Percentiles rank a stretch among this genome's conserved stretches.
phyloP scores from a whole-genome alignment of 2,797 vertebrate genomes.

The Trematomus bernacchii region DNA sequence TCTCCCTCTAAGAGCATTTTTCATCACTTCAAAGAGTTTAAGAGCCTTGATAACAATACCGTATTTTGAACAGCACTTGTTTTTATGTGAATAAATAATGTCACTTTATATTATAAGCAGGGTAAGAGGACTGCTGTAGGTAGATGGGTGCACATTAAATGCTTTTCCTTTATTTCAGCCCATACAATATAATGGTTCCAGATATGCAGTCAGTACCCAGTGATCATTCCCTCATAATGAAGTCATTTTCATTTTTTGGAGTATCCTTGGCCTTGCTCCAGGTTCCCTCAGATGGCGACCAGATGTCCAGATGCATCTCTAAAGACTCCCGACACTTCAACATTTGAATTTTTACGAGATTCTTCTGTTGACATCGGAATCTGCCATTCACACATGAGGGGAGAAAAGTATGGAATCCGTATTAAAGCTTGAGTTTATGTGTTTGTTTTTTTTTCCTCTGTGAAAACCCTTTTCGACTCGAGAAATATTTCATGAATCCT shows the following conservation, averaged over 20 bases:
- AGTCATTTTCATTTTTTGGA: conserved; percentile 78
- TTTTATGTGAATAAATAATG: conserved; percentile 63
- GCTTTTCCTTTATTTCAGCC: conserved; percentile 19
- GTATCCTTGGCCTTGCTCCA: conserved; percentile 77
- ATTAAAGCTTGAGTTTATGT: conserved; percentile 48
- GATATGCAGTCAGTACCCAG: conserved; percentile 39
- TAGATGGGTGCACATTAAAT: conserved; percentile 22
- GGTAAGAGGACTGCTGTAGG: conserved; percentile 20
- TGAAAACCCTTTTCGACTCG: conserved; percentile 45
- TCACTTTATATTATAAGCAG: conserved; percentile 54
- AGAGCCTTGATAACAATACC: conserved; percentile 69
- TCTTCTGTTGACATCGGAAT: conserved; percentile 47
- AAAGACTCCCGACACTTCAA: conserved; percentile 70
- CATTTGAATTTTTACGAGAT: conserved; percentile 56
- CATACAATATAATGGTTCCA: conserved; percentile 24
- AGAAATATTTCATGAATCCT: conserved; percentile 64
- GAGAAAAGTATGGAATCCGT: conserved; percentile 40
- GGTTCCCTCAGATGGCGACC: conserved; percentile 81
- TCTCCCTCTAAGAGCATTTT: conserved; percentile 58
- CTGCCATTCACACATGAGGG: conserved; percentile 53
- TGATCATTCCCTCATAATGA: conserved; percentile 80
- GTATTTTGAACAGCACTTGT: conserved; percentile 54
- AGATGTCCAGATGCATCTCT: conserved; percentile 82
- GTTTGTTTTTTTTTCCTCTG: conserved; percentile 27
- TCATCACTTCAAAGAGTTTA: conserved; percentile 69